Evolutionary conservation across 2,113 vertebrate genomes (phyloP), one percentile per base, ranked within the genome.

Genomic region (Neogobius melanostomus): DNA sequence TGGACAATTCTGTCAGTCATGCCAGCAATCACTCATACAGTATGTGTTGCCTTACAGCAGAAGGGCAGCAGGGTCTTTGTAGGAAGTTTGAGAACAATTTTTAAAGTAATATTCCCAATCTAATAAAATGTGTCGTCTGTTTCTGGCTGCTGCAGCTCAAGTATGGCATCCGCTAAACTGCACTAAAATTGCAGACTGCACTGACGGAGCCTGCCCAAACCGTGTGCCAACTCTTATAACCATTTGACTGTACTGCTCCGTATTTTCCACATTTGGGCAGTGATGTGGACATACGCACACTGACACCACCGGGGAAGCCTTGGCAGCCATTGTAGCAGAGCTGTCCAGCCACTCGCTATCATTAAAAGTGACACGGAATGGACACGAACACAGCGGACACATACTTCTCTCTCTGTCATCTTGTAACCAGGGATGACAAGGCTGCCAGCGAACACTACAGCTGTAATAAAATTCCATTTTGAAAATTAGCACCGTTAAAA

Each of bases 401-500:
- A 6, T 64, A 52, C 71, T 7, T 12, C 28, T 83, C 51, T 11
- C 48, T 59, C 69, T 49, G 48, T 60, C 74, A 16, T 51, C 36
- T 57, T 78, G 75, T 67, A 71, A 75, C 47, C 72, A 65, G 50
- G 74, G 65, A 68, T 59, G 75, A 84, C 74, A 72, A 15, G 51
- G 12, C 59, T 71, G 72, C 69, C 82, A 76, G 11, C 66, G 54
- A 78, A 53, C 49, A 48, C 62, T 71, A 64, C 62, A 15, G 42
- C 74, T 67, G 66, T 74, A 71, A 66, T 61, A 66, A 10, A n/a
- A 46, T 59, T 53, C 80, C 82, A 83, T 82, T 85, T 81, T 50
- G 64, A 79, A 79, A 82, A 84, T 87, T 75, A 84, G 68, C 75
- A 42, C 79, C 17, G 43, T 82, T 79, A 54, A 36, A 82, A 79